phyloP scores from a whole-genome alignment of 2,888 invertebrate genomes.

The Pycnomerus fuliginosus region DNA sequence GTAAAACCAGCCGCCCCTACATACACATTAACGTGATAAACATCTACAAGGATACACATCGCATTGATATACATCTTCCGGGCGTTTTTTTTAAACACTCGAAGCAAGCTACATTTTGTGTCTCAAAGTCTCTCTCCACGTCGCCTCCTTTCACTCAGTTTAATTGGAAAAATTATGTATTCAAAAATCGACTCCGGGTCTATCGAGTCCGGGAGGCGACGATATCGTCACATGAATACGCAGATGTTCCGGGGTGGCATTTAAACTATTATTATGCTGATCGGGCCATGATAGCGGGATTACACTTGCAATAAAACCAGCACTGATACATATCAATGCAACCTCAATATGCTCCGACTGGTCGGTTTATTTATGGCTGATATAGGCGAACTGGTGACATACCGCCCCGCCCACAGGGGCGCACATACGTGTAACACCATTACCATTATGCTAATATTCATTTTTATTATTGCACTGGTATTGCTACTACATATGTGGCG shows the following conservation, averaged over 20 bases:
- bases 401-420: constrained; percentile 38
- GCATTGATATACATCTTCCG: no score
- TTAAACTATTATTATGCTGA: constrained; percentile 56
- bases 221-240: constrained; percentile 29
- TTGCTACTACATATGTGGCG: constrained; percentile 38
- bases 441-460: constrained; percentile 19
- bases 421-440: constrained; percentile 16
- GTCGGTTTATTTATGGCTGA: constrained; percentile 48
- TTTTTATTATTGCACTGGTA: constrained; percentile 30
- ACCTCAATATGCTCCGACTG: constrained; percentile 52
- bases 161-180: constrained; percentile 9
- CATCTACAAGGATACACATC: no score
- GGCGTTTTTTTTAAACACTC: no score
- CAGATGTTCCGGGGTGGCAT: constrained; percentile 49
- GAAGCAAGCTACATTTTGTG: no score
- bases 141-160: no score
- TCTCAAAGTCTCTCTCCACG: no score
- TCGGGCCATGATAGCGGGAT: constrained; percentile 54
- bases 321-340: constrained; percentile 54
- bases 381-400: constrained; percentile 43
- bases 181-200: constrained; percentile 2
- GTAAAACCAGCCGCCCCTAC: no score
- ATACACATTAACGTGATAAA: no score
- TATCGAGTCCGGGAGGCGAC: constrained; percentile 4
- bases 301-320: constrained; percentile 55